Percentiles rank a stretch among this genome's conserved stretches.
These are phyloP conservation scores for Hipparchia sbordonii DNA, from an alignment of 2,888 invertebrate species.

Conservation along the genomic window DNA sequence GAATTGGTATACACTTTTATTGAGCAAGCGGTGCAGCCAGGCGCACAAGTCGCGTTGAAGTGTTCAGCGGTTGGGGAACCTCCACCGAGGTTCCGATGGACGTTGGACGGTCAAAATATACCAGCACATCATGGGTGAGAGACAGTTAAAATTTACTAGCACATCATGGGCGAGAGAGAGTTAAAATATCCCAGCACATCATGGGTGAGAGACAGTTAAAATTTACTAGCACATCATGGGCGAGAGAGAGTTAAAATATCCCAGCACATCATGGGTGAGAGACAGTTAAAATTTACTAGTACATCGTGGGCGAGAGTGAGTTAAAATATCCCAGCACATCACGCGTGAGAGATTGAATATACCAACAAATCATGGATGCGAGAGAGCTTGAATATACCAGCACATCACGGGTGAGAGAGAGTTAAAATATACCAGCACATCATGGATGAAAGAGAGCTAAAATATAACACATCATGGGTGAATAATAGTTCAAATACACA, in stretches of 20 bases:
- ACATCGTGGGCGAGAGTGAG: too few relatives aligned
- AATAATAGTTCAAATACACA: neutral
- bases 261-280: slow-evolving; percentile 62
- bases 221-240: too few relatives aligned
- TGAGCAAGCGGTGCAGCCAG: slow-evolving; percentile 88
- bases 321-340: too few relatives aligned
- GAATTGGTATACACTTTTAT: slow-evolving; percentile 93
- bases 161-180: slow-evolving; percentile 57
- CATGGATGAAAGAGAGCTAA: too few relatives aligned
- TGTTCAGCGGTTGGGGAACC: slow-evolving; percentile 95
- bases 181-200: slow-evolving; percentile 72
- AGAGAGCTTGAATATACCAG: slow-evolving; percentile 1
- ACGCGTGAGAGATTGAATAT: too few relatives aligned
- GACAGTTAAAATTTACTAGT: too few relatives aligned
- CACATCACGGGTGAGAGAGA: slow-evolving; percentile 64
- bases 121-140: slow-evolving; percentile 76
- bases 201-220: slow-evolving; percentile 55
- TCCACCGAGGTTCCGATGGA: slow-evolving; percentile 84
- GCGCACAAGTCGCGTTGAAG: slow-evolving; percentile 89
- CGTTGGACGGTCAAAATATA: slow-evolving; percentile 69
- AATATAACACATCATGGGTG: too few relatives aligned
- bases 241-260: too few relatives aligned
- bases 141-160: too few relatives aligned
- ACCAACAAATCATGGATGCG: too few relatives aligned
- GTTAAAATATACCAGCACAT: too few relatives aligned